A percentile compares a stretch with the other conserved stretches of the same genome.
Conservation (phyloP, 53 echinoderm and acorn worm species). For the Arbacia lixula region DNA sequence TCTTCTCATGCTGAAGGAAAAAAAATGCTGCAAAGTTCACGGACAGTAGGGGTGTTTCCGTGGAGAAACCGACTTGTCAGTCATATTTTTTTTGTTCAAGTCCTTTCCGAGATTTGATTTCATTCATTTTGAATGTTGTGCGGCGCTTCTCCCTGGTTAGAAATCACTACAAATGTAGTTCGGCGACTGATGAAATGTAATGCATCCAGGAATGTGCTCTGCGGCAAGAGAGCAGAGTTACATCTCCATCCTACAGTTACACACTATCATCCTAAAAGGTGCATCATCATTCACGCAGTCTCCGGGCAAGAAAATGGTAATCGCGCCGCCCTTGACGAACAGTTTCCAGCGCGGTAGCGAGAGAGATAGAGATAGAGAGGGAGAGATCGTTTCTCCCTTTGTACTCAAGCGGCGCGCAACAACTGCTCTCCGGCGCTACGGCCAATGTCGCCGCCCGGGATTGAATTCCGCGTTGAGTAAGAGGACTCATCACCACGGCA, state of each 20-base stretch:
- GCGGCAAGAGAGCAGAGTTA: constrained; percentile 2
- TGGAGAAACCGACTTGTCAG: neutral
- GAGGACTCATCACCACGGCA: constrained; percentile 26
- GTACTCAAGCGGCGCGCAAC: no score
- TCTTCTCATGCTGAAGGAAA: no score
- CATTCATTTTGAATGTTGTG: neutral
- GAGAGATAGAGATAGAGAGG: constrained; percentile 9
- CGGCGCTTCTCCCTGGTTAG: neutral
- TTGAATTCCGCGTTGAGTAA: constrained; percentile 32
- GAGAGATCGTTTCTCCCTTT: no score
- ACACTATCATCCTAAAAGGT: constrained; percentile 36
- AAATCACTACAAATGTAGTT: constrained; percentile 1
- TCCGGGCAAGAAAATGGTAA: constrained; percentile 23
- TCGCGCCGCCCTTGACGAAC: neutral
- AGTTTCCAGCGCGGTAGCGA: neutral
- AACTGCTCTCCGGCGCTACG: constrained; percentile 20
- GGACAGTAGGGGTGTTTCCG: no score
- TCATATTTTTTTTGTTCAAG: neutral
- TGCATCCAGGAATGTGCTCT: constrained; percentile 5
- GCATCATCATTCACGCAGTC: neutral
- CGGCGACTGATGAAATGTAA: constrained; percentile 32
- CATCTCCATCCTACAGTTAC: constrained; percentile 33
- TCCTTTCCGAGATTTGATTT: neutral
- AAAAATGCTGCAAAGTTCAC: no score
- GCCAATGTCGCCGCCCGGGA: constrained; percentile 44